Base-by-base conservation (phyloP, 2,888 invertebrate species). In the Andrena dorsata region DNA sequence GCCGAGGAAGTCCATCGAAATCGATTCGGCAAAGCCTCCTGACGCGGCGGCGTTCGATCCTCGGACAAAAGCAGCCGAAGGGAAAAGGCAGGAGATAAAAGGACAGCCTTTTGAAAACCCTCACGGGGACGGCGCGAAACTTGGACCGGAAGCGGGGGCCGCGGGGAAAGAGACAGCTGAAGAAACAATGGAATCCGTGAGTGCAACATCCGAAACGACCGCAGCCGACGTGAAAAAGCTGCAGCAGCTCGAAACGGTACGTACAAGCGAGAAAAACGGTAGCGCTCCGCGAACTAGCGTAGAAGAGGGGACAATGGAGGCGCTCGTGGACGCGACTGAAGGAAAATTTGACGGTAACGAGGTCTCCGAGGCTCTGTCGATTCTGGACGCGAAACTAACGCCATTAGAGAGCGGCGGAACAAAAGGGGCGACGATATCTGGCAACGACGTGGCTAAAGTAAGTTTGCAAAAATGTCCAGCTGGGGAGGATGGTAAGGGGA, bases 171-270 rank as follows among this genome's bases (percentile, higher is more conserved):
- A 35, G 16, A 26, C 7, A 2, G 23, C 23, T 6, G 49, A 68
- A 13, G 65, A 82, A 13, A 5, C 63, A 23, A 28, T n/a, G 60
- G 60, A 26, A 10, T 65, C 74, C 56, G 49, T 63, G 28, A 51
- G 56, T 10, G 56, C 56, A 56, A 13, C 63, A 23, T 10, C 65
- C 26, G 77, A 69, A 41, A 69, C 82, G 64, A 78, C 66, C 65
- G 73, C 77, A 20, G 58, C 78, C 2, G 86, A 76, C 64, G 49
- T 85, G 58, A 49, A 83, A 30, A 64, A 68, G 63, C 78, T 80
- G 8, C 80, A 65, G 30, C 74, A 88, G 23, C 68, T 87, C 32
- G 83, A 65, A 80, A 76, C 82, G 88, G 88, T 88, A 88, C 65
- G 88, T 88, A 88, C 47, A 51, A 71, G 65, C 51, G 60, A 8